phyloP scores from a whole-genome alignment of 2,113 vertebrate genomes.

The Mus pahari region DNA sequence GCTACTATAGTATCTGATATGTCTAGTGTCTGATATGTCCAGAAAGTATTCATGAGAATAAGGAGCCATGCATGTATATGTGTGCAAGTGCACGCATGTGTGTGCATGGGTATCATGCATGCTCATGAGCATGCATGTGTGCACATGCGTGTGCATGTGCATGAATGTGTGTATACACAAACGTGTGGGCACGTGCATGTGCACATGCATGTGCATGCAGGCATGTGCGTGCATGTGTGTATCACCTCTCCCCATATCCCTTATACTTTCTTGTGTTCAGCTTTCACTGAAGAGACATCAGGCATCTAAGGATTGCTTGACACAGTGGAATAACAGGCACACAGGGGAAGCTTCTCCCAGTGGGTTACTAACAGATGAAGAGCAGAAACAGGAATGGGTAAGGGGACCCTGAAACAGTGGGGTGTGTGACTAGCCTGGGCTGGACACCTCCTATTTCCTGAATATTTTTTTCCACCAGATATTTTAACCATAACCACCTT shows the following conservation, averaged over 20 bases:
- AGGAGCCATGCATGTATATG: background rate
- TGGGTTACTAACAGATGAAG: too few species aligned
- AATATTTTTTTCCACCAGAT: background rate
- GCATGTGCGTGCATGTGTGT: background rate
- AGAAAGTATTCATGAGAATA: background rate
- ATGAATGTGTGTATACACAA: background rate
- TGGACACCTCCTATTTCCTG: background rate
- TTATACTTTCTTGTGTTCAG: too few species aligned
- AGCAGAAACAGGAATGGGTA: background rate
- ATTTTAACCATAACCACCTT: background rate
- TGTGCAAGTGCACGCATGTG: too few species aligned
- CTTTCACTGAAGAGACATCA: background rate
- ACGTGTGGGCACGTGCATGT: background rate
- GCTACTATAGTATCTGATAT: background rate
- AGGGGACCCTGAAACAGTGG: background rate
- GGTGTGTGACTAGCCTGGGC: background rate
- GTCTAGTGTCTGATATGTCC: background rate
- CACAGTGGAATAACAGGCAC: background rate
- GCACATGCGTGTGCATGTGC: background rate
- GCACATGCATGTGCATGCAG: background rate
- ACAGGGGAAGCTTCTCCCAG: background rate
- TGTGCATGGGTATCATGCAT: accelerated
- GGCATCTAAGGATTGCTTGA: background rate
- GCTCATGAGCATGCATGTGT: too few species aligned
- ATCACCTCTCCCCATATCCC: background rate